Percentiles rank a stretch among this genome's conserved stretches.
Conservation (phyloP, 2,113 vertebrate species). For the Phylloscopus trochilus region DNA sequence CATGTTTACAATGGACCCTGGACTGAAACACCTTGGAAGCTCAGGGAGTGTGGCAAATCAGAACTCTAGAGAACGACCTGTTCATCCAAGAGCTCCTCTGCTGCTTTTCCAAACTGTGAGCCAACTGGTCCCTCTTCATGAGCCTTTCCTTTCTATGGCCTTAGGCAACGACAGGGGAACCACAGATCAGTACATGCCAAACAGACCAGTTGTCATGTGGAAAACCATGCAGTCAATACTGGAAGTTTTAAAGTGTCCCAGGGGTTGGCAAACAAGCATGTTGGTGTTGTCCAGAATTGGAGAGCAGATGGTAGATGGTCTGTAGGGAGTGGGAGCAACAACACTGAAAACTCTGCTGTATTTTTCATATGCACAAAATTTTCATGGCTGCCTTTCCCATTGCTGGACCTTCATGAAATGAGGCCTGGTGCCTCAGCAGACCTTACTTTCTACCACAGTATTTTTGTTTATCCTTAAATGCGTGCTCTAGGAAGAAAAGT, state of each 20-base stretch:
- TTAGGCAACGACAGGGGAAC: not conserved
- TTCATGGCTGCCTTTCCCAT: not conserved
- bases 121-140: not conserved
- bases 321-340: not conserved
- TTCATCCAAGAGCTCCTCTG: not conserved
- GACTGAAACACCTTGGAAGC: not conserved
- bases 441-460: not conserved
- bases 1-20: not conserved
- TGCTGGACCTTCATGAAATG: not conserved
- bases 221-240: not conserved
- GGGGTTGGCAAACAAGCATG: not conserved
- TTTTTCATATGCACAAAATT: not conserved
- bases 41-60: not conserved
- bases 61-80: not conserved
- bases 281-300: accelerated
- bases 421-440: not conserved
- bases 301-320: not conserved
- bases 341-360: not conserved
- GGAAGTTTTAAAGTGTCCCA: not conserved
- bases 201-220: not conserved
- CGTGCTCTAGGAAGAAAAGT: not conserved
- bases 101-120: not conserved
- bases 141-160: not conserved
- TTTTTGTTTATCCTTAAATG: not conserved
- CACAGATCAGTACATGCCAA: not conserved